Evolutionary conservation across 2,113 vertebrate species (phyloP), one percentile per base, ranked within the genome.

Genomic region (Poeciliopsis turrubarensis): DNA sequence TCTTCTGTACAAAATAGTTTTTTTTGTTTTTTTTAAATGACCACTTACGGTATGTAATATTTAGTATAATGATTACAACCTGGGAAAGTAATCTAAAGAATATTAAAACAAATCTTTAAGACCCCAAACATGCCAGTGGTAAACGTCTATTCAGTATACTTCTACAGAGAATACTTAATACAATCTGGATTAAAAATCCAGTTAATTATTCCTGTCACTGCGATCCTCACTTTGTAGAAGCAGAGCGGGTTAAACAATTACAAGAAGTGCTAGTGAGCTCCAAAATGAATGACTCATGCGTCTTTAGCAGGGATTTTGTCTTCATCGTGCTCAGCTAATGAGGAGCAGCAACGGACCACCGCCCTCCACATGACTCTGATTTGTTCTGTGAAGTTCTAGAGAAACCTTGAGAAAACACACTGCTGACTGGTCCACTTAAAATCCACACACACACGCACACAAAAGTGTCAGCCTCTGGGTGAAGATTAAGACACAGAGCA

Each of bases 391-490:
- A 68, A 75, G 83, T 61, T 3, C 26, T 47, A 70, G 4, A 85
- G 72, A 75, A 83, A 75, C 82, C 83, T 74, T 73, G 78, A 62
- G 60, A 65, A 77, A 80, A 74, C 88, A 85, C 81, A 89, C 74
- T 89, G 91, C 90, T 89, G 86, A 91, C 85, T 82, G 79, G 89
- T 90, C 88, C 81, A 83, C 79, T 89, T 85, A 51, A 87, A 91
- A 88, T 86, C 41, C 84, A 82, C 86, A 68, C 67, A n/a, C 73
- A 71, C 78, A 54, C 74, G 3, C 34, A 3, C 34, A 3, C 34
- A 15, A 41, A 4, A 13, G 39, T 77, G 78, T 72, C 70, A 10
- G 47, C 69, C 34, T 70, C 75, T 11, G 22, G 73, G 84, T 77
- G 57, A 79, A 90, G 90, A 91, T 92, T 89, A 90, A 89, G 78